Conservation (phyloP, 2,113 vertebrate species). For the Engraulis encrasicolus region DNA sequence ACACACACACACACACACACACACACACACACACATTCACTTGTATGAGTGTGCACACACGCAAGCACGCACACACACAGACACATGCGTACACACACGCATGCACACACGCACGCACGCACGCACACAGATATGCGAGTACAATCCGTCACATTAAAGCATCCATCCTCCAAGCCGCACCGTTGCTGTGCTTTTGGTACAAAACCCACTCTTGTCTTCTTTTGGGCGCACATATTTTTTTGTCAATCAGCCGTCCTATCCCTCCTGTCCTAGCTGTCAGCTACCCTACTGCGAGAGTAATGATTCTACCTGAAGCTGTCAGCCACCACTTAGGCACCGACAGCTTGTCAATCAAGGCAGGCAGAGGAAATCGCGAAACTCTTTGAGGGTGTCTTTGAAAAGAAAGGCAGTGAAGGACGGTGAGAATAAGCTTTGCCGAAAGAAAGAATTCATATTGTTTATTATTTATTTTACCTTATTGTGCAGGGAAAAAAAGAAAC, state of each 20-base stretch:
- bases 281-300: constrained; percentile 51
- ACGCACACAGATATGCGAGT: too few relatives aligned
- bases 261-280: constrained; percentile 47
- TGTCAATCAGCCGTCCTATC: constrained; percentile 53
- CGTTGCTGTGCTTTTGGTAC: neutral
- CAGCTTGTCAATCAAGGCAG: constrained; percentile 57
- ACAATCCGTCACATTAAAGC: too few relatives aligned
- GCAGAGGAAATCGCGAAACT: constrained; percentile 26
- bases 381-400: constrained; percentile 38
- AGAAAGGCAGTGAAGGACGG: constrained; percentile 11
- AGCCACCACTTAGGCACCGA: constrained; percentile 59
- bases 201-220: constrained; percentile 16
- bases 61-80: neutral
- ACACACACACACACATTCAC: neutral
- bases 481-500: too few relatives aligned
- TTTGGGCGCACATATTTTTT: constrained; percentile 48
- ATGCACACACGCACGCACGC: neutral
- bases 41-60: too few relatives aligned
- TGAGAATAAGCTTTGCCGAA: neutral
- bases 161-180: neutral
- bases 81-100: neutral
- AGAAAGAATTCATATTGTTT: neutral
- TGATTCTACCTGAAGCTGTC: constrained; percentile 52
- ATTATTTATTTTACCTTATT: constrained; percentile 20
- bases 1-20: neutral